Conservation (phyloP, 2,888 invertebrate species). For the Imbricaverruca yamaguchii region DNA sequence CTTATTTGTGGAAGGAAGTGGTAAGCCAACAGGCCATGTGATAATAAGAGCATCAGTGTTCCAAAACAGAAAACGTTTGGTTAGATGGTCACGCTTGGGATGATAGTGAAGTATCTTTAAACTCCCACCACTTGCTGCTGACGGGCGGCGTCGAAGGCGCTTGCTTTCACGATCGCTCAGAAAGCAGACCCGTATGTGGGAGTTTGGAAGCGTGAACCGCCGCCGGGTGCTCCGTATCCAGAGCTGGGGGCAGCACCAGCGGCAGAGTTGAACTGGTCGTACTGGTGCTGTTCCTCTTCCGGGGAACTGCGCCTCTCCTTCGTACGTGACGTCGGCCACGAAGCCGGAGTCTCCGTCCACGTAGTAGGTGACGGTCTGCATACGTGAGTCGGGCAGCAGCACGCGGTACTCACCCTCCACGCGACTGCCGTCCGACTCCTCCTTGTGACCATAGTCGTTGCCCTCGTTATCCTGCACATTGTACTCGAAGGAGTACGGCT, state of each 20-base stretch:
- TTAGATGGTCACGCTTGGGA: too few species aligned
- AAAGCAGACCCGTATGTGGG: background rate
- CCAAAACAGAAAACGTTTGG: too few species aligned
- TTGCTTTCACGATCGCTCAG: background rate
- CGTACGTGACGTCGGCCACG: background rate
- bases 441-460: background rate
- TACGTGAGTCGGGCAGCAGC: constrained; percentile 1
- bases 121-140: too few species aligned
- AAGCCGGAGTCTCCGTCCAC: background rate
- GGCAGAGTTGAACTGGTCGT: background rate
- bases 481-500: constrained; percentile 1
- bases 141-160: too few species aligned
- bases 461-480: background rate
- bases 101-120: too few species aligned
- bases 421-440: background rate
- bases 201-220: background rate
- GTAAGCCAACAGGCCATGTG: too few species aligned
- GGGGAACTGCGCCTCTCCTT: constrained; percentile 3
- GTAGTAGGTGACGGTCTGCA: constrained; percentile 17
- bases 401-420: background rate
- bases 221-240: background rate
- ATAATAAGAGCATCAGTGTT: too few species aligned
- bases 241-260: background rate
- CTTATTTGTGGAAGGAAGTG: too few species aligned
- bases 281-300: background rate